These are phyloP conservation scores for Xanthorhoe spadicearia DNA, from an alignment of 2,888 invertebrate genomes.

Conservation along the genomic window DNA sequence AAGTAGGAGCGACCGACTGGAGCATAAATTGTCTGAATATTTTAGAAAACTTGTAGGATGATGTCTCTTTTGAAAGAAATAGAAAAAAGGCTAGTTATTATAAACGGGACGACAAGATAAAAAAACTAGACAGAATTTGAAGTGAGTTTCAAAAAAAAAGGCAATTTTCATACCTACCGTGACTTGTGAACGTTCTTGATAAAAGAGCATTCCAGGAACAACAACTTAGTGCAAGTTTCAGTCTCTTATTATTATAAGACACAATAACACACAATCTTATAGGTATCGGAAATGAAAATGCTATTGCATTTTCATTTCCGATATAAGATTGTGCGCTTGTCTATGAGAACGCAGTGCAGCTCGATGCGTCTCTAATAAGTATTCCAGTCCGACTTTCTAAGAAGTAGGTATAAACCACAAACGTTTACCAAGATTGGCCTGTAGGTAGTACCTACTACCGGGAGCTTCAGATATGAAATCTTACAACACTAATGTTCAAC, in stretches of 20 bases:
- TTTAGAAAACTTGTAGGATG: no score
- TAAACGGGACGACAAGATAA: no score
- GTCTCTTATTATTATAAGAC: no score
- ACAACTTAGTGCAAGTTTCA: not conserved
- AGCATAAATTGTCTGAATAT: no score
- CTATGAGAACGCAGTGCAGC: conserved; percentile 13
- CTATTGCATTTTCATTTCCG: not conserved
- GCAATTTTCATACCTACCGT: not conserved
- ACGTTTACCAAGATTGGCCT: conserved; percentile 48
- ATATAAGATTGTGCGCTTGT: conserved; percentile 6
- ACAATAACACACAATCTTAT: no score
- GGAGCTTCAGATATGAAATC: conserved; percentile 42
- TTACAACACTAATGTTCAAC: conserved; percentile 52
- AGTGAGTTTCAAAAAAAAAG: not conserved
- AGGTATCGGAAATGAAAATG: no score
- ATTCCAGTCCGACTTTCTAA: conserved; percentile 44
- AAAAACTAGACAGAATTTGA: no score
- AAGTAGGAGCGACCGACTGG: no score
- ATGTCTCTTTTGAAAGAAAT: no score
- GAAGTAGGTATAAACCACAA: conserved; percentile 47
- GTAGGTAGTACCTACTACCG: conserved; percentile 29
- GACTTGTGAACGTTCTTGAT: not conserved
- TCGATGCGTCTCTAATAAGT: conserved; percentile 48
- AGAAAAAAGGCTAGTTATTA: no score
- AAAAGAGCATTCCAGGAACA: not conserved